Evolutionary conservation across 2,797 vertebrate species (phyloP).

Genomic region (Nyctibius grandis): DNA sequence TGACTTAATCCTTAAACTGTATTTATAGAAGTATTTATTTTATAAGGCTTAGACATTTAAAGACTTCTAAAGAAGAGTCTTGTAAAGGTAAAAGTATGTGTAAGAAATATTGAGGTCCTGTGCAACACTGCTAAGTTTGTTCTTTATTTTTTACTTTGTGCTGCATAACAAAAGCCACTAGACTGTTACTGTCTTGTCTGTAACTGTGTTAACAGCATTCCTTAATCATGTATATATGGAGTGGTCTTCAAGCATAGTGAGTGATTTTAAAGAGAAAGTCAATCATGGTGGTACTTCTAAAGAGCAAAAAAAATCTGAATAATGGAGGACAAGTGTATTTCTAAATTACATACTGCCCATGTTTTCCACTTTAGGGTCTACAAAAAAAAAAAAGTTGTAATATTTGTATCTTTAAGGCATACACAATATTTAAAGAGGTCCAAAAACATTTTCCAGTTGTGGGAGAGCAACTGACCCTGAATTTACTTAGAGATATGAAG

Average conservation of each 20-base stretch:
- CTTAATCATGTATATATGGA: conserved; percentile 73
- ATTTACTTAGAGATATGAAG: not conserved
- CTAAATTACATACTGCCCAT: not conserved
- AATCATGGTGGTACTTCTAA: conserved; percentile 37
- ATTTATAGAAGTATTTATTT: conserved; percentile 72
- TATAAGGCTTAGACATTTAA: conserved; percentile 76
- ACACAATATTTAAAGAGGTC: not conserved
- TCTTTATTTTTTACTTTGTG: conserved; percentile 70
- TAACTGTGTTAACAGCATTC: conserved; percentile 73
- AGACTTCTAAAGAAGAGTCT: conserved; percentile 64
- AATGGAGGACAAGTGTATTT: not conserved
- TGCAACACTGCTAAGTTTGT: conserved; percentile 63
- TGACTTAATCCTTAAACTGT: conserved; percentile 65
- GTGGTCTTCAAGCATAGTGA: conserved; percentile 69
- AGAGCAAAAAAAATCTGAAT: not conserved
- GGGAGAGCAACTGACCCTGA: not conserved
- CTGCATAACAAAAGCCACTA: conserved; percentile 75
- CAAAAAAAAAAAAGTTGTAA: not conserved
- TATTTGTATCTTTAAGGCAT: not conserved
- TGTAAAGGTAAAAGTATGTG: conserved; percentile 65
- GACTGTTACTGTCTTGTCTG: conserved; percentile 77
- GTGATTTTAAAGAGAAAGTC: conserved; percentile 75
- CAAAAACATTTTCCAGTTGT: not conserved
- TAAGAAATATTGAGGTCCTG: conserved; percentile 70
- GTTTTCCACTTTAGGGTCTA: conserved; percentile 5